Evolutionary conservation across 2,888 invertebrate genomes (phyloP), one percentile per base, ranked within the genome.

Genomic region (Acleris holmiana): DNA sequence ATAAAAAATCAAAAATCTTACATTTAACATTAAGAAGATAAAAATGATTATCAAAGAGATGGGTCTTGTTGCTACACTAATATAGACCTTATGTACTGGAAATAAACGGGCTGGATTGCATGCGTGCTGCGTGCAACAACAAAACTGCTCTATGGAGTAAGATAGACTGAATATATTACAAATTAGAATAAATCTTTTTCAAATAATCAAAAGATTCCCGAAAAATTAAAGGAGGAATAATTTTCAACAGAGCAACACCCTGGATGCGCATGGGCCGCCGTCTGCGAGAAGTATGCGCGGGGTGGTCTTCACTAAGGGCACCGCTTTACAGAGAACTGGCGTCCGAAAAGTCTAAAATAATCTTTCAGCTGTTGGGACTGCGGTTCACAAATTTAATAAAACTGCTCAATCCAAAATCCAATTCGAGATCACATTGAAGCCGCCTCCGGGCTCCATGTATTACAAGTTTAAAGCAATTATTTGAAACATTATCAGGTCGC

Each of bases 401-500:
- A 65, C 71, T 81, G 77, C 77, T 73, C 73, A 83, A 83, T 82
- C 78, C 73, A 82, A 83, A 84, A 85, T 82, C 82, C 80, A 83
- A 88, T 88, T 89, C 87, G 91, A 91, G 91, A 91, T 91, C 91
- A 90, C 82, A 76, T 82, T 76, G 75, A 85, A 88, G 89, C 71
- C 89, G 79, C 87, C 77, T 83, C 81, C 76, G 86, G 2, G 89
- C 87, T 78, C 74, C 79, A 73, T 86, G 82, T 90, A 88, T 82
- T 89, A 78, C 78, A 77, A 80, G 77, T 83, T 86, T 88, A 89
- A 89, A 89, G 86, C 86, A 90, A 86, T 71, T 53, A 74, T 84
- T 84, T 87, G 77, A 85, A 84, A 84, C 76, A 77, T 80, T 75
- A 78, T 86, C 85, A 87, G 85, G 84, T 88, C 83, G 77, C 84